Evolutionary conservation across 2,113 vertebrate species (phyloP).

Genomic region (Cryptoleucopteryx plumbea): DNA sequence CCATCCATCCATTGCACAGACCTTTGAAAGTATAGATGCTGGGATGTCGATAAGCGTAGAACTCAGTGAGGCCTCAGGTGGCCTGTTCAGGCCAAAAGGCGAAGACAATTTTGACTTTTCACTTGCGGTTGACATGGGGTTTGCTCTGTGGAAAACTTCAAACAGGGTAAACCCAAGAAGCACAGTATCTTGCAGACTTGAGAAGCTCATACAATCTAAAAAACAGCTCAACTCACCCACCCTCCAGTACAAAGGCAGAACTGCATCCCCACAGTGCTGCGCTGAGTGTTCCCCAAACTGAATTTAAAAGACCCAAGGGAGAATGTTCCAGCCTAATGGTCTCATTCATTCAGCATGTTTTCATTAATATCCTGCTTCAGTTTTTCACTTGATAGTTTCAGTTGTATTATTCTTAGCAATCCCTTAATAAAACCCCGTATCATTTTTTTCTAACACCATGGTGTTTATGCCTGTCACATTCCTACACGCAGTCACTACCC

Average conservation of each 20-base stretch:
- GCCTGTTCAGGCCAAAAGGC: accelerated
- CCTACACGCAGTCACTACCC: neutral
- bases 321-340: neutral
- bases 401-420: neutral
- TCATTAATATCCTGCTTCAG: neutral
- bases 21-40: neutral
- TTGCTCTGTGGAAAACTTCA: neutral
- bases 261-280: neutral
- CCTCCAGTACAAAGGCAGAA: neutral
- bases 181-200: neutral
- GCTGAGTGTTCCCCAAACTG: neutral
- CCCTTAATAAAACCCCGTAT: neutral
- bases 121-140: neutral
- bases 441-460: neutral
- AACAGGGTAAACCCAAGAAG: neutral
- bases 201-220: neutral
- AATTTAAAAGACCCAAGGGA: neutral
- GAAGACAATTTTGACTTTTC: neutral
- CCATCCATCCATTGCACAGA: neutral
- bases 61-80: neutral
- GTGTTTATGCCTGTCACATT: neutral
- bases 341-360: neutral
- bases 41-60: accelerated
- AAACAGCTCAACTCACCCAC: neutral
- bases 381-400: constrained; percentile 22